Percentiles rank a stretch among this genome's conserved stretches.
These are phyloP conservation scores for Temnothorax longispinosus DNA, from an alignment of 1,140 invertebrate species.

Conservation along the genomic window DNA sequence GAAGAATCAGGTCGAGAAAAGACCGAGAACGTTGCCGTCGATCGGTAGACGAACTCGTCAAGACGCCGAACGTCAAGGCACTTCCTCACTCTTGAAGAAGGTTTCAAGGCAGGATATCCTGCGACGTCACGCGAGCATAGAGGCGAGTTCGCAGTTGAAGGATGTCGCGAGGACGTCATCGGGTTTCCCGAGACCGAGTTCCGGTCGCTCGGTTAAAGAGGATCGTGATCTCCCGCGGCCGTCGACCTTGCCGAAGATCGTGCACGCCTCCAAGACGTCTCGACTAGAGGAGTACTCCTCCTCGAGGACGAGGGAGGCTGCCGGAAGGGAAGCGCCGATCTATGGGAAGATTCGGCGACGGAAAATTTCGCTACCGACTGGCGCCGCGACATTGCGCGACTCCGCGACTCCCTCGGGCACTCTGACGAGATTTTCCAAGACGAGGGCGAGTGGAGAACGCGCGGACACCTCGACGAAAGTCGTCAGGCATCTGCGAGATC, in stretches of 20 bases:
- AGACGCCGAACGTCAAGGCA: slow-evolving; percentile 13
- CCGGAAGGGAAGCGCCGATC: slow-evolving; percentile 77
- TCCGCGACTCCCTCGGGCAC: slow-evolving; percentile 17
- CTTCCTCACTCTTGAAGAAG: slow-evolving; percentile 51
- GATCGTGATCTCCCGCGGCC: slow-evolving; percentile 73
- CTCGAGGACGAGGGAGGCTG: slow-evolving; percentile 64
- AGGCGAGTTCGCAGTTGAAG: slow-evolving; percentile 63
- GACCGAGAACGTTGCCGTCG: slow-evolving; percentile 79
- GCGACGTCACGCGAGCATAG: slow-evolving; percentile 76
- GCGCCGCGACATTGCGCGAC: neutral
- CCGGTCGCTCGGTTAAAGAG: slow-evolving; percentile 48
- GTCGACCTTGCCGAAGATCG: slow-evolving; percentile 82
- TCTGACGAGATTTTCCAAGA: slow-evolving; percentile 48
- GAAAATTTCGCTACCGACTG: slow-evolving; percentile 77
- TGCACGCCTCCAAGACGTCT: slow-evolving; percentile 65
- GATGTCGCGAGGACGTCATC: slow-evolving; percentile 27
- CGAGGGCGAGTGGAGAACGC: slow-evolving; percentile 46
- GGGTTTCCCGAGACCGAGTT: slow-evolving; percentile 23
- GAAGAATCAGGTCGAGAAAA: slow-evolving; percentile 34
- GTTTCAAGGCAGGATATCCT: slow-evolving; percentile 83
- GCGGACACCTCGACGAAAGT: slow-evolving; percentile 55
- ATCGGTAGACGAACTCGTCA: slow-evolving; percentile 65
- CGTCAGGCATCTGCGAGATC: slow-evolving; percentile 73
- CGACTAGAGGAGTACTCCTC: slow-evolving; percentile 51
- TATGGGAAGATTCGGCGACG: slow-evolving; percentile 82